Base-by-base conservation (phyloP, 2,797 vertebrate species). In the Loriculus beryllinus region DNA sequence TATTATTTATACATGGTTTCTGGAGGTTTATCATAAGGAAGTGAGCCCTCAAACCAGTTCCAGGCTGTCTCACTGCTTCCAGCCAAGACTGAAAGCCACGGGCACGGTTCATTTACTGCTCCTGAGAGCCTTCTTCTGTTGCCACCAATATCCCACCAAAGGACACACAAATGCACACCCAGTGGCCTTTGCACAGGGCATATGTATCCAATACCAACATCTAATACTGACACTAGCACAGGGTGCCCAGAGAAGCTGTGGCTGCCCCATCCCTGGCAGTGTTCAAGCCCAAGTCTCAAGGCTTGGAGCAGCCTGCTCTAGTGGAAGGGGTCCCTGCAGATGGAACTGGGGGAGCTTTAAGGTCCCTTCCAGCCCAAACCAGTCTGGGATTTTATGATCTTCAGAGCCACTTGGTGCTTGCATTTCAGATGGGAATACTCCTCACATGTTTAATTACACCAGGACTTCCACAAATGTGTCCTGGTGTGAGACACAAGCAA, bases 11-110 rank as follows among this genome's bases (percentile, higher is more conserved):
- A 57, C 25, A 31, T 33, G 2, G 1, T 33, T 91, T 85, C 71
- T 62, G 62, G 42, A 91, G 71, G 42, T 74, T 70, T 82, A 79
- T 57, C 47, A 12, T 14, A 54, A 91, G 77, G 71, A 90, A 91
- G 39, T 42, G 40, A 78, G 45, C 29, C 62, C 76, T 81, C 82
- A 83, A 54, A 87, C n/a, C 56, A 48, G 62, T 23, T 54, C 45
- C 47, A 43, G 37, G 33, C 51, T 80, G 69, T 29, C 43, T 78
- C 48, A 51, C 9, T 5, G 6, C 80, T 70, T 42, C 51, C n/a
- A 42, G 79, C 20, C 33, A 22, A 89, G 79, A 74, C n/a, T 19
- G 47, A 52, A 70, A 67, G 49, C 60, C 33, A 29, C 17, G 43
- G 59, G 56, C 47, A 65, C 3, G 10, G 42, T 31, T 39, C 29